Evolutionary conservation across 2,797 vertebrate genomes (phyloP), one percentile per base, ranked within the genome.

Genomic region (Buphagus erythrorhynchus): DNA sequence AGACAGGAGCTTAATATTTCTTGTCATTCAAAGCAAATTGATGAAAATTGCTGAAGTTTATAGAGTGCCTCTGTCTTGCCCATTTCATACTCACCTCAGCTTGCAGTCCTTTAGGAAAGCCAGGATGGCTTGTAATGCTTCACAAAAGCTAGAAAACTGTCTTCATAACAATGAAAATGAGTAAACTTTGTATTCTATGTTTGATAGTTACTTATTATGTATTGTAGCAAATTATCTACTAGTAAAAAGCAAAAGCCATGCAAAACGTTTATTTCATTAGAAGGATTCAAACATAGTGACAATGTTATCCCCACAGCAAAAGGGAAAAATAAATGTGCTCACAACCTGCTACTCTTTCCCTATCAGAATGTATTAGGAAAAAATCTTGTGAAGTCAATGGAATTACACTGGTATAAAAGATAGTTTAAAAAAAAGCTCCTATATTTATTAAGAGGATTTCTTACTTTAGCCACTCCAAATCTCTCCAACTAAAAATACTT

Each of bases 401-500:
- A 94, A 96, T 92, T 97, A 94, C 71, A 82, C 8, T 91, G 52
- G 88, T 61, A 96, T 80, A 95, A 95, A 95, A 94, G 83, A 93
- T 67, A 89, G 71, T 84, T 93, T 78, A 3, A 73, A 90, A 91
- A 40, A 95, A 86, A 82, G 63, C 81, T 68, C 67, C 63, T 92
- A n/a, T 93, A 95, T 96, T 94, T 97, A 94, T 93, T 95, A 96
- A 96, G 95, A 96, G 86, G 90, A 95, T 96, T 95, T 96, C 71
- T 93, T 89, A 63, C 59, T 89, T 96, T 65, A 96, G 80, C 88
- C 0, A 13, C 65, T 96, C 74, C 88, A 96, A 95, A 96, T 95
- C 92, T 96, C 86, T 96, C 86, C 74, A 91, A 93, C 84, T 95
- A 93, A 94, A 97, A 96, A 94, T 96, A 96, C 81, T 87, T 93